These are phyloP conservation scores for Cygnus buccinator DNA, from an alignment of 2,113 vertebrate genomes.

Conservation along the genomic window DNA sequence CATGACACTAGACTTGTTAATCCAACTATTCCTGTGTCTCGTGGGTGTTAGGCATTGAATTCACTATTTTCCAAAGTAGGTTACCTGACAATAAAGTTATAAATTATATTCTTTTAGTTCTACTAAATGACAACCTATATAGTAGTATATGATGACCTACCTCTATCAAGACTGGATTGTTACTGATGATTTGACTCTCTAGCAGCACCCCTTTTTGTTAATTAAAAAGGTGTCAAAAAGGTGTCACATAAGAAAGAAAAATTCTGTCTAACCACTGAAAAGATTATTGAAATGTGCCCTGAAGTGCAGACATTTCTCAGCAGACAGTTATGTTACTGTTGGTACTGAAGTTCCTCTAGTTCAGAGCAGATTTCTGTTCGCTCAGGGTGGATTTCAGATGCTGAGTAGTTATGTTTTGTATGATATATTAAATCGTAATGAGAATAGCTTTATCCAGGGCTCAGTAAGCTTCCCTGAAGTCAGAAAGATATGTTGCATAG, in stretches of 20 bases:
- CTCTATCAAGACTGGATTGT: constrained; percentile 16
- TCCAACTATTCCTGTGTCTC: constrained; percentile 77
- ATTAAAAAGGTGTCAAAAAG: neutral
- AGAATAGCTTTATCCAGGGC: neutral
- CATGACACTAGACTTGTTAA: constrained; percentile 79
- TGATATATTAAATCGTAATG: neutral
- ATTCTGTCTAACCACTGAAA: neutral
- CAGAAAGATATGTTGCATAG: neutral
- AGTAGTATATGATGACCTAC: neutral
- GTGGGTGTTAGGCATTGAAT: constrained; percentile 79
- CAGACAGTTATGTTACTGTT: neutral
- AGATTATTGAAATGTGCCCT: neutral
- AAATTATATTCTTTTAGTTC: constrained; percentile 24
- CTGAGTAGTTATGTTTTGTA: neutral
- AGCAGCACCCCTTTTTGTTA: constrained; percentile 5
- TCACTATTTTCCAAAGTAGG: constrained; percentile 69
- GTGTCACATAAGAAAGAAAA: neutral
- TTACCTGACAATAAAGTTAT: constrained; percentile 75
- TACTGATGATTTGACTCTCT: constrained; percentile 17
- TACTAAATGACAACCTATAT: neutral
- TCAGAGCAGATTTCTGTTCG: neutral
- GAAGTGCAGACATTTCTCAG: neutral
- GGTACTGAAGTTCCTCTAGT: neutral
- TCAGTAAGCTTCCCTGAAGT: neutral
- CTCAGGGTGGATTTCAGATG: neutral